Evolutionary conservation across 2,113 vertebrate genomes (phyloP), one percentile per base, ranked within the genome.

Genomic region (Microcebus lehilahytsara): DNA sequence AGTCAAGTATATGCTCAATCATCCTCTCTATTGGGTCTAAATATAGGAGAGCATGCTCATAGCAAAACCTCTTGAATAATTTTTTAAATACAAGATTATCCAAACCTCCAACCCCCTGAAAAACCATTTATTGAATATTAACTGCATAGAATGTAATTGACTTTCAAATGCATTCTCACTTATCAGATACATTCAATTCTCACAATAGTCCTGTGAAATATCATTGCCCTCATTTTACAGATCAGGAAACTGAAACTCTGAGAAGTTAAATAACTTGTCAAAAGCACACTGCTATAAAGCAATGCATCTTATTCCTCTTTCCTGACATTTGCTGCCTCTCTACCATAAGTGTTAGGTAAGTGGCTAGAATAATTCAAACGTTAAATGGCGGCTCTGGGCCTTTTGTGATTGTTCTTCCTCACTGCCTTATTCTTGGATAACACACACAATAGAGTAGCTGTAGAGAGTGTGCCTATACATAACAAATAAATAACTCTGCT

Each of bases 161-260:
- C 75, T 90, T 91, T 71, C 81, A 91, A 92, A 95, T 74, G 84
- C 51, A 56, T 66, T 51, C 56, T 87, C 67, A 75, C 79, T 91
- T 78, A 77, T 66, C 90, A 89, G 78, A 74, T 74, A 20, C 32
- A 83, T 79, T 93, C 56, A 67, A 0, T 89, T 88, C 42, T 96
- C 49, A 91, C 72, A 89, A 78, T 1, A 91, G 42, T 37, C 37
- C 85, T 85, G 58, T 75, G 91, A 86, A 95, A 78, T 62, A 83
- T 22, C 53, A 89, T 75, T 79, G 74, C 17, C 79, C 9, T 96
- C 64, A 51, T 94, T 91, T 85, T 19, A 85, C 56, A 84, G 64
- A 85, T 80, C 53, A 93, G 94, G 74, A 69, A 89, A 87, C 58
- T 25, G 66, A 78, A 91, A 56, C 30, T 92, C 69, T 20, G 20